phyloP scores from a whole-genome alignment of 2,888 invertebrate genomes.

The Cabera pusaria region DNA sequence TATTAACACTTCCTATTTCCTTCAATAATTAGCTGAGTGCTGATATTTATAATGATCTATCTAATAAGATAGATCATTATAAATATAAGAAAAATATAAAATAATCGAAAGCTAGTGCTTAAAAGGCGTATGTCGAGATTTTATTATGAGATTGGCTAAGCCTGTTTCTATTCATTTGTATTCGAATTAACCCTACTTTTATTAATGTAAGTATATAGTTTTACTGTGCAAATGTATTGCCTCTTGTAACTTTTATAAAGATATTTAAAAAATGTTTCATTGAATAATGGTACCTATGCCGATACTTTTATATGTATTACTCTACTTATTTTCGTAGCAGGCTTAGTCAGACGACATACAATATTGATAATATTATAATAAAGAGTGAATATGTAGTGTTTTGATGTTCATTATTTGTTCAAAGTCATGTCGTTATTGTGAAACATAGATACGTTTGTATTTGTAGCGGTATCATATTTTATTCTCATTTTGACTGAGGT shows the following conservation, averaged over 20 bases:
- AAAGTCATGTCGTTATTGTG: conserved; percentile 43
- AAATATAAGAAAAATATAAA: conserved; percentile 33
- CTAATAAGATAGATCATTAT: conserved; percentile 42
- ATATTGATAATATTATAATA: conserved; percentile 48
- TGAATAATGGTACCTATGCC: no score
- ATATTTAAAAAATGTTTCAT: no score
- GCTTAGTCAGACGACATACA: conserved; percentile 11
- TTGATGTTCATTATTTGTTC: conserved; percentile 42
- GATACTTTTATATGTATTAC: no score
- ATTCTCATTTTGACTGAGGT: conserved; percentile 59
- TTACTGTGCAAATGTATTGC: no score
- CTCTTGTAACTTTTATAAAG: no score
- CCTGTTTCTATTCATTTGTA: no score
- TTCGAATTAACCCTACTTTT: no score
- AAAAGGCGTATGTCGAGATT: conserved; percentile 18
- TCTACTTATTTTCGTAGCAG: no score
- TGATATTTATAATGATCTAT: no score
- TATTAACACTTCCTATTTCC: conserved; percentile 44
- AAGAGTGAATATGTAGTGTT: conserved; percentile 41
- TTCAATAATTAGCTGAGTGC: conserved; percentile 44
- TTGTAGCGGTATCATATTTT: conserved; percentile 37
- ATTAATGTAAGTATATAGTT: no score
- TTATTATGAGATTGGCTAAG: conserved; percentile 6
- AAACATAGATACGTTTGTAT: conserved; percentile 33
- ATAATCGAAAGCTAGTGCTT: conserved; percentile 50